Conservation (phyloP, 2,888 invertebrate species). For the Podotricha telesiphe region DNA sequence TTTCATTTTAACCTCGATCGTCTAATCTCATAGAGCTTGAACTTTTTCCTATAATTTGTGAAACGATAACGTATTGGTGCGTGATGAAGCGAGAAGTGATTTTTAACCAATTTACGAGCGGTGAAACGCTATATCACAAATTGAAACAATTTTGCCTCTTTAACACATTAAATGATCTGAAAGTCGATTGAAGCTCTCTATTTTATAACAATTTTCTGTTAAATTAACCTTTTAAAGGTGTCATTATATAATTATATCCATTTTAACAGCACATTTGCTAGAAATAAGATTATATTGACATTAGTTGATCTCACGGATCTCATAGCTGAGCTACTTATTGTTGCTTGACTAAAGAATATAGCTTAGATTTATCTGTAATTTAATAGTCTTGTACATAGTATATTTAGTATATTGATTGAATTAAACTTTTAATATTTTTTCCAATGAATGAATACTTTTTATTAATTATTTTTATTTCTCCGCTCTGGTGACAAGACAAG, state of each 20-base stretch:
- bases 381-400: too few relatives aligned
- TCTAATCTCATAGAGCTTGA: slow-evolving; percentile 8
- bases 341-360: too few relatives aligned
- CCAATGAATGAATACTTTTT: too few relatives aligned
- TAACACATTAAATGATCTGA: slow-evolving; percentile 16
- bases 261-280: neutral
- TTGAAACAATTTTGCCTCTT: slow-evolving; percentile 28
- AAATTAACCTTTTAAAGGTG: slow-evolving; percentile 5
- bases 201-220: slow-evolving; percentile 15
- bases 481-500: too few relatives aligned
- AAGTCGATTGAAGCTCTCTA: slow-evolving; percentile 9
- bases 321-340: neutral
- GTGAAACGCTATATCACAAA: slow-evolving; percentile 16
- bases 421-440: too few relatives aligned
- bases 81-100: slow-evolving; percentile 34
- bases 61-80: slow-evolving; percentile 29
- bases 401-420: too few relatives aligned
- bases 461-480: too few relatives aligned
- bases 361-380: too few relatives aligned
- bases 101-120: slow-evolving; percentile 16
- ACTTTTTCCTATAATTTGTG: slow-evolving; percentile 26
- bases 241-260: slow-evolving; percentile 8
- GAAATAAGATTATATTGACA: neutral
- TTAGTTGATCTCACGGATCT: neutral
- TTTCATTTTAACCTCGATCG: slow-evolving; percentile 6